Percentiles rank a stretch among this genome's conserved stretches.
phyloP scores from a whole-genome alignment of 2,113 vertebrate species.

The Pterocles orientalis region DNA sequence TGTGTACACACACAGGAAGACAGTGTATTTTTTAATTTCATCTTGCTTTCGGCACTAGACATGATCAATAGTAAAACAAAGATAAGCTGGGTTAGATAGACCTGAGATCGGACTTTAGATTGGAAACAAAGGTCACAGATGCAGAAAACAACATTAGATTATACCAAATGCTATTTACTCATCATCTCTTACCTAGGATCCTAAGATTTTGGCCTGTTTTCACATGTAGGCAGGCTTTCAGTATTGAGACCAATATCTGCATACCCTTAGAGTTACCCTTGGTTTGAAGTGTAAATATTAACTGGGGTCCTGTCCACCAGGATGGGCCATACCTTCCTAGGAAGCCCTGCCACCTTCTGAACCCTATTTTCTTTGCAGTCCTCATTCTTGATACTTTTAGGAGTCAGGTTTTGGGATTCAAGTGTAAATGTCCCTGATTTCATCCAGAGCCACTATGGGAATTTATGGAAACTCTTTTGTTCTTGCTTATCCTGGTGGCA shows the following conservation, averaged over 20 bases:
- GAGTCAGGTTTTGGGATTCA: neutral
- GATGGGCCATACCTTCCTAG: neutral
- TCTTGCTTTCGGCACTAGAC: neutral
- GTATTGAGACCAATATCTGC: neutral
- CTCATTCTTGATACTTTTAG: neutral
- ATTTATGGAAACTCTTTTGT: neutral
- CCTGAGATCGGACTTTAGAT: neutral
- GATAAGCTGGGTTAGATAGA: neutral
- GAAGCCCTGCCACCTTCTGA: neutral
- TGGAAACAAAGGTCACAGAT: neutral
- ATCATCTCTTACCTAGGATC: neutral
- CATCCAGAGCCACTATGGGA: neutral
- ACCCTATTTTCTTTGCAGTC: neutral
- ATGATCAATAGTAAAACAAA: neutral
- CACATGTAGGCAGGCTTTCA: neutral
- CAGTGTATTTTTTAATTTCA: neutral
- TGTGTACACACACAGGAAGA: neutral
- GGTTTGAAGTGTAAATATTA: neutral
- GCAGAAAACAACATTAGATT: neutral
- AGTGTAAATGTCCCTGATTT: neutral
- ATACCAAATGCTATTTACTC: neutral
- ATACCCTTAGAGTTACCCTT: rapidly evolving
- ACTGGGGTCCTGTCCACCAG: neutral
- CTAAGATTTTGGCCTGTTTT: neutral
- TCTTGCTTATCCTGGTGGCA: neutral